phyloP scores from a whole-genome alignment of 2,113 vertebrate species.

The Sporophila hypoxantha region DNA sequence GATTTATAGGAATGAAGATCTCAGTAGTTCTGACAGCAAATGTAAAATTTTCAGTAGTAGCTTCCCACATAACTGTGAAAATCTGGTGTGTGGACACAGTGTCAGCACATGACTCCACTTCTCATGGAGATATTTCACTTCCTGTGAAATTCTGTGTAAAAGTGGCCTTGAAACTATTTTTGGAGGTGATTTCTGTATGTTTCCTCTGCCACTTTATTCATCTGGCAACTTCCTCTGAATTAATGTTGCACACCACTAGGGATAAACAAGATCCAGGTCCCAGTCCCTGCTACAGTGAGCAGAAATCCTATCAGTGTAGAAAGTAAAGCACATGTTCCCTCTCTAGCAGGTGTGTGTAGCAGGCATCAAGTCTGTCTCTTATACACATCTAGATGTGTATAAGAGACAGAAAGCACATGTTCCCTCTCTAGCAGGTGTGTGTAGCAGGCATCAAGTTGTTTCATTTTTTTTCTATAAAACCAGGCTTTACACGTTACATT shows the following conservation, averaged over 20 bases:
- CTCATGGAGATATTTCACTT: not conserved
- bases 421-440: not conserved
- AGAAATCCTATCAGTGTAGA: not conserved
- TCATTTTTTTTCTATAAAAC: not conserved
- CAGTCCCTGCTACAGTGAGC: not conserved
- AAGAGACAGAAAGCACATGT: not conserved
- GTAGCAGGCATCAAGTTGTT: not conserved
- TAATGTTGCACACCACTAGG: not conserved
- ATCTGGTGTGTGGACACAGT: not conserved
- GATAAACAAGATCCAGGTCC: not conserved
- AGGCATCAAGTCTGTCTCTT: not conserved
- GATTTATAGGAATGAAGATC: not conserved
- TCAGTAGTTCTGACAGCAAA: not conserved
- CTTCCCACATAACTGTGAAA: not conserved
- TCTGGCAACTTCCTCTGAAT: not conserved
- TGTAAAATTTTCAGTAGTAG: not conserved
- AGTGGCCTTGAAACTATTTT: not conserved
- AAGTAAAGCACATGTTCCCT: not conserved
- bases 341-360: not conserved
- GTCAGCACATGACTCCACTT: not conserved
- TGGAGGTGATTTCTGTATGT: not conserved
- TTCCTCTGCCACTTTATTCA: not conserved
- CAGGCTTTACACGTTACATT: not conserved
- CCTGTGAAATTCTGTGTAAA: not conserved
- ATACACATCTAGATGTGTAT: no score